Base-by-base conservation (phyloP, 2,113 vertebrate species). In the Fulica atra region DNA sequence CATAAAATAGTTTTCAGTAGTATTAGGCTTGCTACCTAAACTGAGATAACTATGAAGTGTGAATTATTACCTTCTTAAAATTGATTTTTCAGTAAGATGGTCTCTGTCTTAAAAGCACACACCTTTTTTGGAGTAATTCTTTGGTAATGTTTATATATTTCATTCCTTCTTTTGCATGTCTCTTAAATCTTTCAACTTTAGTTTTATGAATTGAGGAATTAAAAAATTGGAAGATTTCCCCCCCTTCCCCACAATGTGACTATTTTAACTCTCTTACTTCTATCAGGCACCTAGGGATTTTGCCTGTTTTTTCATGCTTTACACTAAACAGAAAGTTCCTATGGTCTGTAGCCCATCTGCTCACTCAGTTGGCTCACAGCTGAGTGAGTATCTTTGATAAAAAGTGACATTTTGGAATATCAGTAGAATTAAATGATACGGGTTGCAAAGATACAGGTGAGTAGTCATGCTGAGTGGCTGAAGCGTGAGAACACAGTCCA, bases 11-110 rank as follows among this genome's bases (percentile, higher is more conserved):
- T 92, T 48, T 83, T 81, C 25, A 56, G 35, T 90, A 48, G 81
- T 71, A 63, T 78, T 95, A 72, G 9, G 7, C 21, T 84, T 95
- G 25, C 28, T 88, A 17, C 36, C n/a, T 89, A 82, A 91, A 81
- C 38, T 61, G n/a, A 93, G 40, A 60, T 70, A 93, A 91, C 38
- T 38, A 33, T 54, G 54, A 48, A 59, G 9, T 80, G 61, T 93
- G 90, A 92, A 93, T 93, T 90, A 87, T 35, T 84, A 73, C n/a
- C 76, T 73, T 73, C 46, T 93, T 92, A 89, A 92, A 81, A 94
- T 66, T 73, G 81, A 96, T 97, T 97, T 94, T 96, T 69, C 63
- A 82, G 7, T 83, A 74, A 88, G 54, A 50, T 46, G 11, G 9
- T 53, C 11, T 84, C 46, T 57, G 15, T 65, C 59, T 86, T 80